Evolutionary conservation across 1,140 invertebrate species (phyloP), one percentile per base, ranked within the genome.

Genomic region (Pogonomyrmex barbatus): DNA sequence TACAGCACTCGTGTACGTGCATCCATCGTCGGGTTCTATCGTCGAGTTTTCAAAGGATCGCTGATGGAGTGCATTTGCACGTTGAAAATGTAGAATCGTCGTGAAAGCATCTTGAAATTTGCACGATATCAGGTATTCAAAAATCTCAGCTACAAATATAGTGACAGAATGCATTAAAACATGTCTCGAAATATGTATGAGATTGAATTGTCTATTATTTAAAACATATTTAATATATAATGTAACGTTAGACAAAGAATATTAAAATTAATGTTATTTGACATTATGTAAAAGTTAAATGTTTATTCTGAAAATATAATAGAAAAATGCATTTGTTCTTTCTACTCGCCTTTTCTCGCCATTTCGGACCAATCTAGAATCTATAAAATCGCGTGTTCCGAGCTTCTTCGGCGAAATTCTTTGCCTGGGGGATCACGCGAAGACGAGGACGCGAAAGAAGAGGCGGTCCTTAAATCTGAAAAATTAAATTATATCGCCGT

Each of bases 401-500:
- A 12, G 85, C 39, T 87, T 63, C 56, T 68, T 87, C 50, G 24
- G 83, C 30, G 42, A 78, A 91, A 91, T 89, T 87, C 70, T 54
- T 86, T 67, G 79, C 76, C 85, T 70, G 79, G 68, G 86, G 77
- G 60, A 88, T 70, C 71, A 60, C 36, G 86, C n/a, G 67, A 87
- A 85, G 90, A 86, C 91, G 90, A 83, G 86, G 88, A 90, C 85
- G 89, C 88, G 88, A 91, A 70, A 88, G 87, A 89, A 91, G 88
- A 86, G 86, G 83, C 83, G 91, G 89, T 93, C 90, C 92, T 94
- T 94, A 94, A 94, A 94, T 94, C 93, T 94, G 94, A 94, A 94
- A 94, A 94, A 94, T 94, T 94, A 94, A 94, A 94, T 94, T 94
- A 94, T 94, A 94, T 94, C 92, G 90, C 93, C 93, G 92, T 94